phyloP scores from a whole-genome alignment of 1,140 invertebrate genomes.

The Diuraphis noxia region DNA sequence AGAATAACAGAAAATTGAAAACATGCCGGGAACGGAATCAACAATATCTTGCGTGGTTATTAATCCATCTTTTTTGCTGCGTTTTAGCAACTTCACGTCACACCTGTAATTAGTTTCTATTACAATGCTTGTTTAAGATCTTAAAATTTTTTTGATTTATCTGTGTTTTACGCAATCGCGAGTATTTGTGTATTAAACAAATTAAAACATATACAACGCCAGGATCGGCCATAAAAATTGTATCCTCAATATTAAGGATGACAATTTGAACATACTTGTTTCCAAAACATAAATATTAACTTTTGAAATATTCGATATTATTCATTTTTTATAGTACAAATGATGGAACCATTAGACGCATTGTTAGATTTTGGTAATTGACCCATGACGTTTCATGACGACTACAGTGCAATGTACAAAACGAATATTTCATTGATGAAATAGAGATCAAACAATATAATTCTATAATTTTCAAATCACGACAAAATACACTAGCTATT shows the following conservation, averaged over 20 bases:
- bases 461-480: not conserved
- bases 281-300: not conserved
- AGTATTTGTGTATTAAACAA: not conserved
- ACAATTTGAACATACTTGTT: not conserved
- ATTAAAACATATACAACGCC: not conserved
- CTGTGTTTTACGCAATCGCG: not conserved
- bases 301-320: not conserved
- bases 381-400: no score
- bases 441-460: not conserved
- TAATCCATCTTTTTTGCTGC: constrained; percentile 63
- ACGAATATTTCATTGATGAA: not conserved
- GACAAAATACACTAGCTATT: not conserved
- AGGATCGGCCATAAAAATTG: not conserved
- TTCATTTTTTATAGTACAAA: not conserved
- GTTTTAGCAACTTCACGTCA: constrained; percentile 71
- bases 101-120: constrained; percentile 64
- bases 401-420: not conserved
- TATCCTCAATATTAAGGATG: not conserved
- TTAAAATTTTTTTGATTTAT: not conserved
- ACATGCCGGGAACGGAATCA: constrained; percentile 70
- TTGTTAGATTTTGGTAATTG: no score
- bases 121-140: not conserved
- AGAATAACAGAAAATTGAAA: constrained; percentile 80
- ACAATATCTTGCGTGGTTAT: constrained; percentile 70
- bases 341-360: no score